phyloP scores from a whole-genome alignment of 1,140 invertebrate genomes.

The Galendromus occidentalis region DNA sequence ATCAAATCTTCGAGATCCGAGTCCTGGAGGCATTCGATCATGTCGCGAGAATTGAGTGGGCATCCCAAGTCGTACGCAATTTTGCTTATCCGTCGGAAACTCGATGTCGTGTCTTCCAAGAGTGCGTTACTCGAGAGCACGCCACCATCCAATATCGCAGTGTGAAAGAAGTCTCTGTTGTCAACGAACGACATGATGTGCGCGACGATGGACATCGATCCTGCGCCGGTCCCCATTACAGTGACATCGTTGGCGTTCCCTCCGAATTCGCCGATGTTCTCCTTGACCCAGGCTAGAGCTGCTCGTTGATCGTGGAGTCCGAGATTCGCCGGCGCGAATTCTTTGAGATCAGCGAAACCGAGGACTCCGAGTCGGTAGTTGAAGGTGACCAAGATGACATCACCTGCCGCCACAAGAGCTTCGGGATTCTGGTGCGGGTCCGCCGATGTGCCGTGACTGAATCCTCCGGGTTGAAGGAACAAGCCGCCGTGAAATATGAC shows the following conservation, averaged over 20 bases:
- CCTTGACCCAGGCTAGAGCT: conserved; percentile 20
- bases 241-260: conserved; percentile 26
- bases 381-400: conserved; percentile 44
- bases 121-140: background rate
- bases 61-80: background rate
- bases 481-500: background rate
- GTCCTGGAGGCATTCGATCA: background rate
- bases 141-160: background rate
- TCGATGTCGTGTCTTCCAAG: background rate
- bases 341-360: conserved; percentile 21
- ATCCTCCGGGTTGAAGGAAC: conserved; percentile 37
- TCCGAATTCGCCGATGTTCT: conserved; percentile 20
- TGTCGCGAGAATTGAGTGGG: background rate
- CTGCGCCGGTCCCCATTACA: conserved; percentile 34
- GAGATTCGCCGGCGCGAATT: conserved; percentile 26
- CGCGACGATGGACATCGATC: conserved; percentile 23
- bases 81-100: background rate
- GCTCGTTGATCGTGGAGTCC: conserved; percentile 20
- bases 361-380: conserved; percentile 20
- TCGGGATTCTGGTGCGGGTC: conserved; percentile 37
- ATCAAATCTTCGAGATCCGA: background rate
- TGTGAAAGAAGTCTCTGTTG: conserved; percentile 19
- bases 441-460: conserved; percentile 39
- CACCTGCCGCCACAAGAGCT: conserved; percentile 40
- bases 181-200: conserved; percentile 15